Base-by-base conservation (phyloP, 2,113 vertebrate genomes). In the Myanophis thanlyinensis region DNA sequence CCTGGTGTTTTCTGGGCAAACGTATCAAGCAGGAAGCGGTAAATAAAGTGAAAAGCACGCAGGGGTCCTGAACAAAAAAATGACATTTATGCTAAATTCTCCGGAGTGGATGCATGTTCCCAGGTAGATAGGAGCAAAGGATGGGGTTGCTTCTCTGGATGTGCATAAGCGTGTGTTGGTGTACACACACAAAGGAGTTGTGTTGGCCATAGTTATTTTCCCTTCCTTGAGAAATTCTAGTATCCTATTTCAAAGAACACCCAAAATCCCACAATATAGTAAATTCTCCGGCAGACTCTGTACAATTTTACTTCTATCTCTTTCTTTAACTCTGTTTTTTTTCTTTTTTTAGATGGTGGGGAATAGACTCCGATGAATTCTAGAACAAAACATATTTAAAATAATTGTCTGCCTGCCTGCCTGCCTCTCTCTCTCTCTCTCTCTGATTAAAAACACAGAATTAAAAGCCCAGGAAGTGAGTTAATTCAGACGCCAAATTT, bases 71-170 rank as follows among this genome's bases (percentile, higher is more conserved):
- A 67, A 49, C 13, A 12, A n/a, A 56, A 67, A 92, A 88, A 92
- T 88, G 85, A 88, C 40, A 92, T 92, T 87, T 88, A 88, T 51
- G 59, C 91, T 73, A 88, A 88, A 88, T 11, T 46, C 73, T 11
- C n/a, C 20, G 3, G 20, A 44, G 59, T 30, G 6, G 35, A 87
- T 54, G 35, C 6, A 1, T 85, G 27, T 46, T 85, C 40, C 40
- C 73, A 47, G 40, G 52, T 47, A 56, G 90, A 54, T 47, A 85
- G 80, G 22, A 90, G 35, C 35, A 46, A 52, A 40, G 35, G 13
- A 52, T 44, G 49, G 49, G 25, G 10, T 0, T 20, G 2, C 9
- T 6, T 44, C 7, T 10, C 56, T 80, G 25, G 6, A 56, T 47
- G 88, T 11, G 15, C 12, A 7, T 30, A 48, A 30, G 85, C 0